A percentile compares a stretch with the other conserved stretches of the same genome.
phyloP scores from a whole-genome alignment of 2,797 vertebrate species.

The Amblyopsis hoosieri region DNA sequence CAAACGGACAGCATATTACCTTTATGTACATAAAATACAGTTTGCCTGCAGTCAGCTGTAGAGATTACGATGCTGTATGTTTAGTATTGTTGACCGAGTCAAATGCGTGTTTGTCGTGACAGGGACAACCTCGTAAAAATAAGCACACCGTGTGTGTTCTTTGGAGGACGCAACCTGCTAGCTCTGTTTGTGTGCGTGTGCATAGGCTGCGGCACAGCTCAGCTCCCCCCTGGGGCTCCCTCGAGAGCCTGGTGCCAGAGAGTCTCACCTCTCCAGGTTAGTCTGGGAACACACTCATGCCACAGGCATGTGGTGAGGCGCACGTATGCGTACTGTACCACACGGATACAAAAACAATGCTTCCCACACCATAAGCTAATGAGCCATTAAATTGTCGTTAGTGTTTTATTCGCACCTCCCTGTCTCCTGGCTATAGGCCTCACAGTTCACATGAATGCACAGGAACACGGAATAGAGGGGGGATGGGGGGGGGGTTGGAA shows the following conservation, averaged over 20 bases:
- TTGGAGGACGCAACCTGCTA: constrained; percentile 28
- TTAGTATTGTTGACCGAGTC: neutral
- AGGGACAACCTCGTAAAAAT: constrained; percentile 27
- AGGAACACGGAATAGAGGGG: constrained; percentile 34
- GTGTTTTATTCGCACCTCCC: constrained; percentile 68
- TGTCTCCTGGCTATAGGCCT: constrained; percentile 61
- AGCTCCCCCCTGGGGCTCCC: constrained; percentile 63
- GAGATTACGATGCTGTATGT: constrained; percentile 6
- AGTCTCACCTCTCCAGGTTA: constrained; percentile 79
- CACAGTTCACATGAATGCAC: constrained; percentile 51
- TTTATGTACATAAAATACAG: constrained; percentile 14
- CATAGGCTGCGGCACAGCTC: constrained; percentile 56
- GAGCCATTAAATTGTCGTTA: constrained; percentile 76
- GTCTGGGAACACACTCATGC: constrained; percentile 67
- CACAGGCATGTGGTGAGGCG: constrained; percentile 49
- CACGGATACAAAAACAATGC: constrained; percentile 28
- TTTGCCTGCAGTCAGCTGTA: neutral
- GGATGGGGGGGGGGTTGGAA: no score
- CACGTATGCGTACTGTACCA: neutral
- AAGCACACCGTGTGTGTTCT: constrained; percentile 5
- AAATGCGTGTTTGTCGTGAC: neutral
- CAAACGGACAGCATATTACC: neutral
- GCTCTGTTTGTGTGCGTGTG: constrained; percentile 15
- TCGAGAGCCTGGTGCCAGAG: constrained; percentile 75
- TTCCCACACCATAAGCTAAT: constrained; percentile 69